Base-by-base conservation (phyloP, 2,113 vertebrate genomes). In the Sapayoa aenigma region DNA sequence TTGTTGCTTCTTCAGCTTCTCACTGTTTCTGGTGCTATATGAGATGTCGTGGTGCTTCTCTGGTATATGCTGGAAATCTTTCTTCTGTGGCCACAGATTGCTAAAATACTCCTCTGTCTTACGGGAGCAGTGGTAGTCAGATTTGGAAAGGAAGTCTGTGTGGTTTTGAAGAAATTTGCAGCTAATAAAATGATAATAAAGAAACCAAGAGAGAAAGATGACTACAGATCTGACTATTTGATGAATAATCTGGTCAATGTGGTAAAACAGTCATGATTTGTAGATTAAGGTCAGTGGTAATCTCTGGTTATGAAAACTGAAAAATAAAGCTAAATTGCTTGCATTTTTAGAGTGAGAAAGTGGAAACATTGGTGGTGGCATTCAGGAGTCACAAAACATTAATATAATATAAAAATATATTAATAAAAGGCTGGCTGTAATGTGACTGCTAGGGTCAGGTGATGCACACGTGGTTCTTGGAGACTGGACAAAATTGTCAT, bases 131-230 rank as follows among this genome's bases (percentile, higher is more conserved):
- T 31, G 63, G 83, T 53, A 93, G 88, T 69, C 88, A 90, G 59
- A 69, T 59, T 94, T 86, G 90, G 86, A 93, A 84, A 92, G 72
- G 86, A 95, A 92, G 47, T 23, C 50, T 50, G 14, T 76, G 87
- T 86, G 90, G 86, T 90, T 96, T 90, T 84, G 37, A 55, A 92
- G 68, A 88, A 95, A 86, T 81, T 86, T 93, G 73, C 56, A 96
- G 68, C 76, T 94, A 95, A 93, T 93, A 84, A 90, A 92, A 95
- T 2, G 46, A 44, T 84, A 90, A 46, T 74, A 52, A 74, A 39
- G 73, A 93, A 96, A 92, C 35, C 46, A 50, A 59, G 79, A 80
- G 49, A 69, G 37, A 80, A 94, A 71, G 65, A 94, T 86, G 46
- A 89, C 86, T 86, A 47, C 3, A 4, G 50, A 78, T 84, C 85